phyloP scores from a whole-genome alignment of 2,888 invertebrate species.

The Dynastes tityus region DNA sequence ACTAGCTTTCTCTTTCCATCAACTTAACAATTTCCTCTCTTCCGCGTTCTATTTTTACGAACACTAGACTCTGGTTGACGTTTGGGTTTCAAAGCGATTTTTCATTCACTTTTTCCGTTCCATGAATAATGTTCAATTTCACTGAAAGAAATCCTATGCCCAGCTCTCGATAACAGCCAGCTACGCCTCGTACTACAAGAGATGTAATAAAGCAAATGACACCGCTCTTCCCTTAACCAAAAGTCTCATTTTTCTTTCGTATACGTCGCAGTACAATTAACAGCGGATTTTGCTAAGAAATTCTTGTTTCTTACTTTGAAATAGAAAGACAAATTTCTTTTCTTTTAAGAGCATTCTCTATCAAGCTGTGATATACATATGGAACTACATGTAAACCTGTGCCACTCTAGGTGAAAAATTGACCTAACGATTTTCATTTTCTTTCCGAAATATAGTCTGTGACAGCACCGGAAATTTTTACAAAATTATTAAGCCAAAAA shows the following conservation, averaged over 20 bases:
- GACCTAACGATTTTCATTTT: too few relatives aligned
- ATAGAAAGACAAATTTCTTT: too few relatives aligned
- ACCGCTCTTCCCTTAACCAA: background rate
- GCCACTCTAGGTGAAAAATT: too few relatives aligned
- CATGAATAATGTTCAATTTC: slow-evolving; percentile 5
- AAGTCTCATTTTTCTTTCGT: slow-evolving; percentile 34
- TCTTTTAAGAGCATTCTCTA: too few relatives aligned
- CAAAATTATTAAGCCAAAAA: too few relatives aligned
- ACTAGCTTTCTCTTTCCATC: background rate
- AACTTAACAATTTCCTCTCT: background rate
- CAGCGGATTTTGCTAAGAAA: background rate
- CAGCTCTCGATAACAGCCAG: background rate
- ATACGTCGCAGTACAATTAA: slow-evolving; percentile 48
- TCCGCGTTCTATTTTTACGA: background rate
- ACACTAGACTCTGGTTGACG: background rate
- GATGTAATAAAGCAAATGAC: slow-evolving; percentile 7
- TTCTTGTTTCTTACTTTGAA: too few relatives aligned
- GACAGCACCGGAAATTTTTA: too few relatives aligned
- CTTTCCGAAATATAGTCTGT: too few relatives aligned
- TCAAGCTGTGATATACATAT: too few relatives aligned
- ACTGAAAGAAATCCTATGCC: background rate
- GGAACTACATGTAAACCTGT: too few relatives aligned
- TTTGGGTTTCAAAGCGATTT: slow-evolving; percentile 1
- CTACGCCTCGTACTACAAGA: background rate
- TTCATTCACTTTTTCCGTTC: background rate